A percentile compares a stretch with the other conserved stretches of the same genome.
These are phyloP conservation scores for Mus spretus DNA, from an alignment of 2,797 vertebrate genomes.

Conservation along the genomic window DNA sequence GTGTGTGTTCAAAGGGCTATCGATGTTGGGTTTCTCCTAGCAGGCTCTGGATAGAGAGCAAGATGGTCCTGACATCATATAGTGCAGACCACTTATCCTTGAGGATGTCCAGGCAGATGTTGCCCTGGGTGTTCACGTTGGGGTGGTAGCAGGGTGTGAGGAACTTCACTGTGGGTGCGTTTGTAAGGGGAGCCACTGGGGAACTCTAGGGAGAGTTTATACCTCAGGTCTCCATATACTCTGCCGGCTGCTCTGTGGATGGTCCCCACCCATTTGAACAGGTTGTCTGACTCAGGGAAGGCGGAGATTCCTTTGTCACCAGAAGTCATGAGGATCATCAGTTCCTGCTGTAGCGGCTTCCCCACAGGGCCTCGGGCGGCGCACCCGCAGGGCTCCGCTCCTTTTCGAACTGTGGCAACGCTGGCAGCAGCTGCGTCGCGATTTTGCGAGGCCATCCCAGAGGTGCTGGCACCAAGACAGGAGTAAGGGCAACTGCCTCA, in stretches of 20 bases:
- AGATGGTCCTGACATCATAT: too few species aligned
- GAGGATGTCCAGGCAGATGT: too few species aligned
- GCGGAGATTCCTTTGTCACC: slow-evolving; percentile 97
- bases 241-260: slow-evolving; percentile 95
- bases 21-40: too few species aligned
- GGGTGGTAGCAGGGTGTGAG: too few species aligned
- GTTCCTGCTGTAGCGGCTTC: slow-evolving; percentile 96
- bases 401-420: slow-evolving; percentile 91
- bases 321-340: slow-evolving; percentile 98
- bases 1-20: too few species aligned
- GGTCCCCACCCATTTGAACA: slow-evolving; percentile 98
- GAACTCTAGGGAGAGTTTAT: too few species aligned
- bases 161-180: too few species aligned
- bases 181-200: too few species aligned
- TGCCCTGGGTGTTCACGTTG: too few species aligned
- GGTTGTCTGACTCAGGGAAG: slow-evolving; percentile 97
- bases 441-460: slow-evolving; percentile 97
- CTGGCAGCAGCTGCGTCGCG: slow-evolving; percentile 93
- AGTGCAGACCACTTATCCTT: too few species aligned
- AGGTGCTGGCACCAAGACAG: rapidly evolving
- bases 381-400: slow-evolving; percentile 90
- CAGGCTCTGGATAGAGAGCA: too few species aligned
- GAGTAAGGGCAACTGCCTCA: slow-evolving; percentile 51
- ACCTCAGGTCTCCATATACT: slow-evolving; percentile 83
- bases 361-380: slow-evolving; percentile 93